A percentile compares a stretch with the other conserved stretches of the same genome.
Evolutionary conservation across 1,140 invertebrate genomes (phyloP).

Genomic region (Mylabris phalerata): DNA sequence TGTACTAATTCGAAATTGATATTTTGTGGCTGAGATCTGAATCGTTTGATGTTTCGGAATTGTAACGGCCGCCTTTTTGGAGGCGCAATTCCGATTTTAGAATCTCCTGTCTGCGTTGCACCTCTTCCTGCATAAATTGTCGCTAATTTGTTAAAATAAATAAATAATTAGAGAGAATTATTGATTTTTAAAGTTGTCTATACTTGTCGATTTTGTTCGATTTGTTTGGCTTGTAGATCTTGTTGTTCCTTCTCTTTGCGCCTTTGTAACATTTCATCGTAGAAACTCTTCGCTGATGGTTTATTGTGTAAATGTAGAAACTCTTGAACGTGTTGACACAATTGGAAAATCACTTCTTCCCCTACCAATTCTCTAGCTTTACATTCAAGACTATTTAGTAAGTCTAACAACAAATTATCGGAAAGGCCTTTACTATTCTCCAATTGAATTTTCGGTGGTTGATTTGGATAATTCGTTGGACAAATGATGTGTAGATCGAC

Average conservation of each 20-base stretch:
- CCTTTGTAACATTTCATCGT: constrained; percentile 73
- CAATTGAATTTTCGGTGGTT: constrained; percentile 55
- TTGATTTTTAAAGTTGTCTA: not conserved
- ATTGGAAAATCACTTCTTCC: constrained; percentile 71
- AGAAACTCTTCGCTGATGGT: constrained; percentile 67
- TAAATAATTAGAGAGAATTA: not conserved
- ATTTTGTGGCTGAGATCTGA: not conserved
- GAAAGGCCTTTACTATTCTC: constrained; percentile 65
- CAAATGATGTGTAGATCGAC: constrained; percentile 65
- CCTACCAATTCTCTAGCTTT: constrained; percentile 54
- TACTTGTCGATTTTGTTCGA: constrained; percentile 55
- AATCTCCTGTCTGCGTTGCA: constrained; percentile 58
- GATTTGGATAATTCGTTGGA: constrained; percentile 62
- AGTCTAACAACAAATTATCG: constrained; percentile 47
- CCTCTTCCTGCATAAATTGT: constrained; percentile 61
- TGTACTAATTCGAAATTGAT: not conserved
- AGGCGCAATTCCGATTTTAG: constrained; percentile 52
- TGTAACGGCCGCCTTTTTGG: constrained; percentile 15
- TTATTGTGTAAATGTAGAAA: constrained; percentile 68
- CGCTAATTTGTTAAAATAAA: constrained; percentile 39
- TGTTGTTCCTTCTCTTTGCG: constrained; percentile 55
- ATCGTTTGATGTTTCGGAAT: constrained; percentile 28
- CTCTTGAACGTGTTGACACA: constrained; percentile 61
- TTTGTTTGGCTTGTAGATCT: constrained; percentile 51
- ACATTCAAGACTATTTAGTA: constrained; percentile 52